Conservation (phyloP, 2,113 vertebrate genomes). For the Xiphophorus couchianus region DNA sequence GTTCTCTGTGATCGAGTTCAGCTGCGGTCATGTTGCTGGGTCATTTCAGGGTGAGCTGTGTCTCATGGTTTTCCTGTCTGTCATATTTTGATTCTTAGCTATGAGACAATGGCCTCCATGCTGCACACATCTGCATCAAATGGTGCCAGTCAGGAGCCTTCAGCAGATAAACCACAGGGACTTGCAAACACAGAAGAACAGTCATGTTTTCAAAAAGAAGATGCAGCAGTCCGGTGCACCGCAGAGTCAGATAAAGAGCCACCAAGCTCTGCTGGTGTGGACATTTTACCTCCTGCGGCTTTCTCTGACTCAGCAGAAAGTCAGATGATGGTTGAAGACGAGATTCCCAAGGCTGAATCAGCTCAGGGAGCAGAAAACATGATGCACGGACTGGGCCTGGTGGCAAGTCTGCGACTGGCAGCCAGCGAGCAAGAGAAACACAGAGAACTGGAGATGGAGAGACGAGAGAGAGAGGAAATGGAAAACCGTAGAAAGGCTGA, state of each 20-base stretch:
- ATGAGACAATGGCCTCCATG: constrained; percentile 58
- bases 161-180: constrained; percentile 13
- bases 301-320: constrained; percentile 43
- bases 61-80: constrained; percentile 59
- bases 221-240: constrained; percentile 1
- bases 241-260: constrained; percentile 28
- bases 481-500: background rate
- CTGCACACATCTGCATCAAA: constrained; percentile 49
- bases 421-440: constrained; percentile 67
- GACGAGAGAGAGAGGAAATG: background rate
- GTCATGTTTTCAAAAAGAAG: constrained; percentile 11
- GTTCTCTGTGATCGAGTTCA: constrained; percentile 22
- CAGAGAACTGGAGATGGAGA: constrained; percentile 36
- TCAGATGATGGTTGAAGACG: constrained; percentile 8
- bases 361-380: background rate
- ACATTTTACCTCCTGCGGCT: constrained; percentile 39
- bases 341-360: background rate
- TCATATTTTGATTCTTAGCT: constrained; percentile 60
- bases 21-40: constrained; percentile 16
- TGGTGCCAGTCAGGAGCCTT: constrained; percentile 15
- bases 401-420: constrained; percentile 64
- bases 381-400: constrained; percentile 37
- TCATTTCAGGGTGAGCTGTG: constrained; percentile 31
- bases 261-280: constrained; percentile 1
- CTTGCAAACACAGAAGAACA: constrained; percentile 17